These are phyloP conservation scores for Myopa testacea DNA, from an alignment of 2,888 invertebrate genomes.

Conservation along the genomic window DNA sequence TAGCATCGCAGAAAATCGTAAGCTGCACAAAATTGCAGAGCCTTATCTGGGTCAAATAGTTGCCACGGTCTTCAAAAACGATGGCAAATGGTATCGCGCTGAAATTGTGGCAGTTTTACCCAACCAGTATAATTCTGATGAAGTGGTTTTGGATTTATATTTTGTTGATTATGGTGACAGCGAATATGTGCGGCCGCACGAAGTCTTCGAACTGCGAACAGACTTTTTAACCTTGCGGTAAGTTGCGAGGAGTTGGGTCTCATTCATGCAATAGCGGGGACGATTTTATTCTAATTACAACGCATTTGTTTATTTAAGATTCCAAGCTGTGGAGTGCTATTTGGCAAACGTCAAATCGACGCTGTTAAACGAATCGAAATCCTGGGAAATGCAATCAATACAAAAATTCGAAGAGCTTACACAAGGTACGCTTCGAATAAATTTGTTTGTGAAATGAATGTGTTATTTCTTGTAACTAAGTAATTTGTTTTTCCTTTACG, in stretches of 20 bases:
- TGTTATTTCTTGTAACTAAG: not conserved
- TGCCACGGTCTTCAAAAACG: constrained; percentile 84
- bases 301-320: constrained; percentile 52
- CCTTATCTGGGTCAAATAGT: constrained; percentile 82
- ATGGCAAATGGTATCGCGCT: constrained; percentile 78
- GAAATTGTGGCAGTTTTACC: constrained; percentile 76
- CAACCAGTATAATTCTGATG: constrained; percentile 73
- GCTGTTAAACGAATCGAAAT: constrained; percentile 65
- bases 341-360: constrained; percentile 79
- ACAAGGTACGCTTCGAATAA: constrained; percentile 69
- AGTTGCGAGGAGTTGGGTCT: constrained; percentile 2
- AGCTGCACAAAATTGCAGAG: constrained; percentile 72
- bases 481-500: constrained; percentile 38
- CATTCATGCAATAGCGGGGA: not conserved
- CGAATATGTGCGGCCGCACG: constrained; percentile 75
- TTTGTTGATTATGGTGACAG: constrained; percentile 92
- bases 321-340: constrained; percentile 89
- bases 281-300: not conserved
- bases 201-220: constrained; percentile 80
- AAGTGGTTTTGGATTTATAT: constrained; percentile 77
- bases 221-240: constrained; percentile 71
- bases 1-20: constrained; percentile 73
- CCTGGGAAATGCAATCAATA: constrained; percentile 75
- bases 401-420: constrained; percentile 78
- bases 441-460: not conserved